These are phyloP conservation scores for Characodon lateralis DNA, from an alignment of 2,797 vertebrate genomes.

Conservation along the genomic window DNA sequence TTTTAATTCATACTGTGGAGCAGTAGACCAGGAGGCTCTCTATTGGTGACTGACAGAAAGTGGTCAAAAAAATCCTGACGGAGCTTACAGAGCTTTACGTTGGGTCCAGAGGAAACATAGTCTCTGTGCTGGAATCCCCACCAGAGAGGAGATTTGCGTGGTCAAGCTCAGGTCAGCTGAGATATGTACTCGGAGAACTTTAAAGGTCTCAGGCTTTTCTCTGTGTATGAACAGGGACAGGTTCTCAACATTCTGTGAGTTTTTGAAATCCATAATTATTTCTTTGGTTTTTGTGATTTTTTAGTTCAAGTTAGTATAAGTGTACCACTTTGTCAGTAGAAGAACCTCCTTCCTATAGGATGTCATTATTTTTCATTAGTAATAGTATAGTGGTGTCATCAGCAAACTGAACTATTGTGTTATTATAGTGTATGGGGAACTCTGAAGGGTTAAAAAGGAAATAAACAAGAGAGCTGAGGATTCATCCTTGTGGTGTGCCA, in stretches of 20 bases:
- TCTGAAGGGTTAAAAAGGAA: neutral
- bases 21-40: conserved; percentile 1
- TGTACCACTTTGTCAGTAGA: neutral
- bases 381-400: neutral
- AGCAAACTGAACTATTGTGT: neutral
- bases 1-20: neutral
- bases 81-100: neutral
- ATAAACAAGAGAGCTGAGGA: neutral
- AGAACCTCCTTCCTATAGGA: neutral
- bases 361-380: neutral
- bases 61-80: neutral
- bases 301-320: neutral
- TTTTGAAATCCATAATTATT: neutral
- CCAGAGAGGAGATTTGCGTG: neutral
- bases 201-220: neutral
- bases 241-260: neutral
- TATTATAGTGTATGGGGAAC: neutral
- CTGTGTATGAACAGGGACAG: neutral
- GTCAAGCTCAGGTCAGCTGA: neutral
- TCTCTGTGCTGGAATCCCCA: neutral
- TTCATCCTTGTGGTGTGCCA: neutral
- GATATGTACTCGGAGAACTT: neutral
- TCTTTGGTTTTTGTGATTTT: neutral
- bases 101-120: neutral
- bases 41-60: neutral